These are phyloP conservation scores for Patella depressa DNA, from an alignment of 2,888 invertebrate genomes.

Conservation along the genomic window DNA sequence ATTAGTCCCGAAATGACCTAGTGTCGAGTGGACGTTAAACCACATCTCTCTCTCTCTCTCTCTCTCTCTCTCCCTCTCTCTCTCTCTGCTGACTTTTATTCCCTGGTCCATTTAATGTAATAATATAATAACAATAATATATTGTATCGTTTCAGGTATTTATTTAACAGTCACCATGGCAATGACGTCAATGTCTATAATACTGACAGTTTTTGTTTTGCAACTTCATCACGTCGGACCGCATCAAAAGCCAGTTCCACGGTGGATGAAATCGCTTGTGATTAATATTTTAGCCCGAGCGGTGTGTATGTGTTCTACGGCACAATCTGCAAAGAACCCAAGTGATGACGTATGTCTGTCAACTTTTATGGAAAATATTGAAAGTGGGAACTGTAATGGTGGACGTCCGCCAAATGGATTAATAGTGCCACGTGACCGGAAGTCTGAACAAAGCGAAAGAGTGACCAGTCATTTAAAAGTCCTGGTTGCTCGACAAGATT, in stretches of 20 bases:
- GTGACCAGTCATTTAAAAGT: constrained; percentile 62
- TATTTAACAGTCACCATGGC: constrained; percentile 73
- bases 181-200: constrained; percentile 71
- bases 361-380: constrained; percentile 54
- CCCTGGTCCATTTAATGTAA: too few species aligned
- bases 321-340: constrained; percentile 26
- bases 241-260: constrained; percentile 68
- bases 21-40: too few species aligned
- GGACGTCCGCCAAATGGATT: constrained; percentile 31
- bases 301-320: constrained; percentile 63
- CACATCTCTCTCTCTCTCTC: too few species aligned
- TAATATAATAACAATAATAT: too few species aligned
- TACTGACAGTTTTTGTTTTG: constrained; percentile 72
- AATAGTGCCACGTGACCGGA: constrained; percentile 17
- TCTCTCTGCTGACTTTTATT: too few species aligned
- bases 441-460: constrained; percentile 52
- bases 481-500: constrained; percentile 61
- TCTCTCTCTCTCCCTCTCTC: too few species aligned
- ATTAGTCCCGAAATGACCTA: too few species aligned
- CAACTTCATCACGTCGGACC: constrained; percentile 72
- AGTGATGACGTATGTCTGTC: constrained; percentile 54
- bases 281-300: constrained; percentile 65
- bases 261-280: constrained; percentile 67
- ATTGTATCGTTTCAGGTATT: constrained; percentile 62
- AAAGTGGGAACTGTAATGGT: constrained; percentile 56